Evolutionary conservation across 2,888 invertebrate species (phyloP), one percentile per base, ranked within the genome.

Genomic region (Pseudococcus jackbeardsleyi): DNA sequence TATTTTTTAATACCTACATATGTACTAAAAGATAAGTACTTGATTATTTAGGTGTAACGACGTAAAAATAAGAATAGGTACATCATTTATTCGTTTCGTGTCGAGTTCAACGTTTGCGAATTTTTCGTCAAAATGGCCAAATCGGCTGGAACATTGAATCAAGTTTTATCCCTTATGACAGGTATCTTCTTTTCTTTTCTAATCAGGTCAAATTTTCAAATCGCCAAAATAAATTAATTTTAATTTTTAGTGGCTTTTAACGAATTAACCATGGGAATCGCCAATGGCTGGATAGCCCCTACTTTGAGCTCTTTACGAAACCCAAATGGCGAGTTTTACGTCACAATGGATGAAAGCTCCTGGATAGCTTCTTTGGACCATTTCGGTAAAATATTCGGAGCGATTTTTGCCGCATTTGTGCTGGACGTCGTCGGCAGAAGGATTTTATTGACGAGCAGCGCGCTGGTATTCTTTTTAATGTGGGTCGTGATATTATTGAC

Each of bases 311-410:
- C 17, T 4, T 50, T 87, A 12, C 39, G 54, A 86, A 68, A 39
- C 42, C 5, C 68, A 11, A n/a, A 15, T 17, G 48, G 22, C 72
- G 86, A 39, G 11, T 39, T 42, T 12, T 15, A 39, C 11, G 8
- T 88, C 50, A 59, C 88, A 3, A 48, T 46, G 42, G 82, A 82
- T 64, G 59, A 88, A 59, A 39, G 48, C 12, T 88, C 88, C 15
- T 88, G 88, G 88, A 84, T 88, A 8, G 84, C 84, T 8, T 82
- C 88, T 0, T 26, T 79, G 59, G 46, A 82, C 12, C 26, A 50
- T 11, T 33, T 50, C 6, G 84, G 79, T 7, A 48, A 82, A 88
- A 50, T 77, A 50, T 26, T 88, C n/a, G 50, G 59, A 17, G 59
- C 84, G 5, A 15, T 84, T n/a, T n/a, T 88, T 5, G 39, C 59